Evolutionary conservation across 2,113 vertebrate species (phyloP).

Genomic region (Rostratula benghalensis): DNA sequence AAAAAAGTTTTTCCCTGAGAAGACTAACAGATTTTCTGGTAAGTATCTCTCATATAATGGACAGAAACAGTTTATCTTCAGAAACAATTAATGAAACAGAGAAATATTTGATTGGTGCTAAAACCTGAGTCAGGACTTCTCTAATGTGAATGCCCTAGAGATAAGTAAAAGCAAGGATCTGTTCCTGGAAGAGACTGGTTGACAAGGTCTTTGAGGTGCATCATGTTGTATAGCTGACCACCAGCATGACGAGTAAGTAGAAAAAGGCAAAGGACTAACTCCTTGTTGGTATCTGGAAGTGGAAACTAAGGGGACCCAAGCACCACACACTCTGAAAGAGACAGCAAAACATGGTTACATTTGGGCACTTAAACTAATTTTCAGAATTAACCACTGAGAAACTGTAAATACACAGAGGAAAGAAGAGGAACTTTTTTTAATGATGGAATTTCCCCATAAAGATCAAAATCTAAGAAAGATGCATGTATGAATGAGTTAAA

Average conservation of each 20-base stretch:
- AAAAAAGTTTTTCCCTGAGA: background rate
- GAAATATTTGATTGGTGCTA: background rate
- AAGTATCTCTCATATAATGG: background rate
- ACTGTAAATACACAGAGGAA: background rate
- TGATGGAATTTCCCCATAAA: background rate
- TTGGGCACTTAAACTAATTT: no score
- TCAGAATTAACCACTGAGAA: background rate
- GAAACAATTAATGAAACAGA: background rate
- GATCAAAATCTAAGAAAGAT: background rate
- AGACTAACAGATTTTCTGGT: background rate
- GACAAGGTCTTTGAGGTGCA: rapidly evolving
- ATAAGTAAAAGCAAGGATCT: background rate
- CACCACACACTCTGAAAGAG: background rate
- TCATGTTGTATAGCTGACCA: background rate
- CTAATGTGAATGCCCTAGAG: rapidly evolving
- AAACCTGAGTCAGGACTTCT: background rate
- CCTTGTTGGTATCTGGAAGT: background rate
- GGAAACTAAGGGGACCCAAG: rapidly evolving
- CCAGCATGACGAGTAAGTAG: background rate
- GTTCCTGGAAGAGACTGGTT: background rate
- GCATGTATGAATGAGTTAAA: background rate
- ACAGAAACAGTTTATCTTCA: background rate
- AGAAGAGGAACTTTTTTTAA: background rate
- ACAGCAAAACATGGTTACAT: background rate
- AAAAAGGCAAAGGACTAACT: background rate